Base-by-base conservation (phyloP, 2,113 vertebrate species). In the Cephalopholis sonnerati region DNA sequence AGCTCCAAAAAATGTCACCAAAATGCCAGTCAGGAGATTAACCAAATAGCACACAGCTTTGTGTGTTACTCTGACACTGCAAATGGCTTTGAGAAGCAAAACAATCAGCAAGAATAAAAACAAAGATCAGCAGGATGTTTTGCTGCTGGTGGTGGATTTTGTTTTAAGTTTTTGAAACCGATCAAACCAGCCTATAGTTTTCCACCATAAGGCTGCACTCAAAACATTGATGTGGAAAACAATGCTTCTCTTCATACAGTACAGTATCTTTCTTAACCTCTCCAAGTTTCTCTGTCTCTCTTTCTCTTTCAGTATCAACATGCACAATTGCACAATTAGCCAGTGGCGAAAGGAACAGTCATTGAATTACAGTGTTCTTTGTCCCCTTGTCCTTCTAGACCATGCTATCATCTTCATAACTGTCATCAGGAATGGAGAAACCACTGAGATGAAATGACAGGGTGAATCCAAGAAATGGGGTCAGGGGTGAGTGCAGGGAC, bases 241-340 rank as follows among this genome's bases (percentile, higher is more conserved):
- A 62, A 24, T 25, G 18, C 46, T 41, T 22, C 48, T 74, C 10
- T 58, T 46, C 15, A n/a, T 8, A 46, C 7, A 39, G 13, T n/a
- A 17, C 16, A 32, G 7, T 74, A 32, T 53, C 6, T 41, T 63
- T n/a, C 13, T 53, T 64, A 8, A 46, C 12, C 54, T 61, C 16
- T 68, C 66, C 11, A 15, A 4, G 18, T 74, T 18, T 79, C 51
- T 76, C 17, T 67, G 6, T 72, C 44, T 62, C 39, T 59, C 16
- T 61, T 50, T 66, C 9, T 74, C 69, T 78, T 25, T 66, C 54
- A 27, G 4, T 59, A 24, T 68, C 25, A 67, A 84, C 41, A 67
- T 64, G n/a, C 64, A 71, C 76, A 84, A 62, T 71, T 81, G 62
- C 67, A 69, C 68, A 77, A 79, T 74, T 67, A 53, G 73, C 84